Percentiles rank a stretch among this genome's conserved stretches.
Evolutionary conservation across 2,888 invertebrate genomes (phyloP).

Genomic region (Rugalucina vietnamica): DNA sequence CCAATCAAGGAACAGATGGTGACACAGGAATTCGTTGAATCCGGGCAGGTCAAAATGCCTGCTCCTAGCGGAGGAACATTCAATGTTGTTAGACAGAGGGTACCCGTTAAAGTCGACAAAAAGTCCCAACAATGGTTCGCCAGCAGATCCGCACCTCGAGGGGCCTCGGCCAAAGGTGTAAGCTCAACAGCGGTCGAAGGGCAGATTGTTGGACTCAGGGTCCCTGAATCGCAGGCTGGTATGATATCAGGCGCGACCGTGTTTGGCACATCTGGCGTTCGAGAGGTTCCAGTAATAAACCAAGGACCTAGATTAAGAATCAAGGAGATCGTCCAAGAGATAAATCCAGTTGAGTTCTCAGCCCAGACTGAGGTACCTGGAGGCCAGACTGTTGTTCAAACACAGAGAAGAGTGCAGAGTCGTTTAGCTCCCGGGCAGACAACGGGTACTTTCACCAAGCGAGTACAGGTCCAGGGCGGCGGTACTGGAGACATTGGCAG

Average conservation of each 20-base stretch:
- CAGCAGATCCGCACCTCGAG: conserved; percentile 48
- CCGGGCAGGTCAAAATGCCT: neutral
- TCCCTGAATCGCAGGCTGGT: conserved; percentile 20
- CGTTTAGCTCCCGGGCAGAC: neutral
- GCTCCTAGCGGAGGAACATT: neutral
- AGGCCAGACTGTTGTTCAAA: neutral
- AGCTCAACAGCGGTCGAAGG: conserved; percentile 29
- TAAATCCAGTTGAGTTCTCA: conserved; percentile 45
- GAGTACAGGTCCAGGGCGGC: neutral
- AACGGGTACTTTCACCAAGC: neutral
- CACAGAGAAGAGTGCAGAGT: neutral
- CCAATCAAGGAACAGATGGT: neutral
- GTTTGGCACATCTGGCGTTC: conserved; percentile 12
- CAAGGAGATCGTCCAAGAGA: conserved; percentile 48
- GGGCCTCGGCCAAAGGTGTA: conserved; percentile 44
- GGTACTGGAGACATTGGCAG: neutral
- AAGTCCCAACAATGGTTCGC: neutral
- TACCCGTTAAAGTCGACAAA: neutral
- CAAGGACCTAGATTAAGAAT: conserved; percentile 35
- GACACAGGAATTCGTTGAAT: neutral
- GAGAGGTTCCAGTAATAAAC: conserved; percentile 31
- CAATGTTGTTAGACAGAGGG: neutral
- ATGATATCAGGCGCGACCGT: conserved; percentile 50
- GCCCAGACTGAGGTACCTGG: conserved; percentile 8
- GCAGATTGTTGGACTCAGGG: conserved; percentile 40